Evolutionary conservation across 2,888 invertebrate genomes (phyloP), one percentile per base, ranked within the genome.

Genomic region (Perithous albicinctus): DNA sequence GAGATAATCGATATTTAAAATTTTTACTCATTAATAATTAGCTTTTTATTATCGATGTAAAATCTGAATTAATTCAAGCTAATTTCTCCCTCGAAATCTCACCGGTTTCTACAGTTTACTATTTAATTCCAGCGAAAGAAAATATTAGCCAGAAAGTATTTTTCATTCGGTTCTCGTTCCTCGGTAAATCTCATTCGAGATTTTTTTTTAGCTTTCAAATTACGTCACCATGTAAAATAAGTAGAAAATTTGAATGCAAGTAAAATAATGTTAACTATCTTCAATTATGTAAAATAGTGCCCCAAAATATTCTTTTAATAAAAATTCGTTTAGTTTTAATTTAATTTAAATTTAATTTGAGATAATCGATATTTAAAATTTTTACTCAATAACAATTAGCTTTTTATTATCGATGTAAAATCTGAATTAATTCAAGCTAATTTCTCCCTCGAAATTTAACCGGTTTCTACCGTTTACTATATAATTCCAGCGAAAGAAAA

Each of bases 201-300:
- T 38, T 51, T 67, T 66, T 67, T 67, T n/a, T 54, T n/a, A n/a
- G n/a, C 7, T 7, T 38, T 7, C n/a, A 51, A 43, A 35, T 67
- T 32, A 41, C 54, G 54, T 69, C 69, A 54, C 0, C 38, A 18
- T 8, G 7, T 3, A 32, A 5, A 59, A 59, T 35, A 10, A 18
- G 1, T n/a, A 1, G 5, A n/a, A 32, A 8, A 59, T 35, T 59
- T 56, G 54, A 26, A 32, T 59, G 35, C n/a, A 32, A 59, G 18
- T 15, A 8, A 32, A 18, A 18, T 15, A 32, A 59, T 32, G 15
- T 32, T 18, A 32, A 15, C 1, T 23, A 18, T 15, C 18, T 29
- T 29, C n/a, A n/a, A n/a, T n/a, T n/a, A n/a, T n/a, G n/a, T n/a
- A n/a, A n/a, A n/a, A n/a, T n/a, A n/a, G n/a, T n/a, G n/a, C n/a